Base-by-base conservation (phyloP, 2,113 vertebrate species). In the Platichthys flesus region DNA sequence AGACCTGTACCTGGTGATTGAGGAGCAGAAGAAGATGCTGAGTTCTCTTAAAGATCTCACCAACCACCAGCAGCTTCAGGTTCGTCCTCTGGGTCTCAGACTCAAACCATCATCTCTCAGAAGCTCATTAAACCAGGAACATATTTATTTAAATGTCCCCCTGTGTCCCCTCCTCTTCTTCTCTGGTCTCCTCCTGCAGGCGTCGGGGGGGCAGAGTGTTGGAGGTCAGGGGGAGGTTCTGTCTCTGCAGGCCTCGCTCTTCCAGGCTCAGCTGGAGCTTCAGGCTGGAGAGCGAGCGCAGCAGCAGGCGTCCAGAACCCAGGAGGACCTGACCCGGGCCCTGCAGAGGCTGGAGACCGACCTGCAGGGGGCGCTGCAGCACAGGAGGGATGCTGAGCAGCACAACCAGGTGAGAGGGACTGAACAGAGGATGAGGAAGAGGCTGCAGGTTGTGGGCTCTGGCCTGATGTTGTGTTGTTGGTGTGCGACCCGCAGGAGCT, bases 201-300 rank as follows among this genome's bases (percentile, higher is more conserved):
- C 24, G 1, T 90, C 85, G 3, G 88, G 89, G 8, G 66, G 74
- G 1, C 82, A 89, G 71, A 35, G 55, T 0, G 59, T 89, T 21
- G 93, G 93, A 3, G 83, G 94, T 56, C 95, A 95, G 42, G 83
- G 88, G 3, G 94, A 96, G 63, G 79, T 93, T 0, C 92, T 97
- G 1, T 94, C 95, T 20, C 93, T 97, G 47, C 96, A 98, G 90
- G 95, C 93, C 3, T 83, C 92, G 0, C 92, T 97, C 42, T 98
- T 98, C 94, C 95, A 93, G 84, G 93, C 94, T 65, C 96, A 97
- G 91, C 90, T 97, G 81, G 95, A 98, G 89, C 91, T 97, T 35
- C 96, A 95, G 92, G 95, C 93, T 0, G 80, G 92, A 45, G 94
- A 96, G 83, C 92, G 95, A 75, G 70, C 71, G 12, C 91, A 96